Evolutionary conservation across 2,113 vertebrate genomes (phyloP), one percentile per base, ranked within the genome.

Genomic region (Otolemur garnettii): DNA sequence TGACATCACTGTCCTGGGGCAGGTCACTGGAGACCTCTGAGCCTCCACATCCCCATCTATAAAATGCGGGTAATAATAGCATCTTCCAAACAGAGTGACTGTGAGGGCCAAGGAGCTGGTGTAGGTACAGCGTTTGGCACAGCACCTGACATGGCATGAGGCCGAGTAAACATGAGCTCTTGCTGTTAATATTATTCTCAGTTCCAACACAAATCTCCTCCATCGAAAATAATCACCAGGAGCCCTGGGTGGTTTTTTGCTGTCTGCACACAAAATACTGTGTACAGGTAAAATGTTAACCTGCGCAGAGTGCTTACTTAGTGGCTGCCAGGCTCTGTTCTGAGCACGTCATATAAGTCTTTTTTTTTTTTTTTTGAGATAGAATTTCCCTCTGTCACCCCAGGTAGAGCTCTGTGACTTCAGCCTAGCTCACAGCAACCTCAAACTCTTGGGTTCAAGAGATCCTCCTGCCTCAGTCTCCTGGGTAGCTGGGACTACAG

Each of bases 241-340:
- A 89, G 53, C 55, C 5, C 33, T 13, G 10, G 35, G 64, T 2
- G 0, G 19, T 9, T 28, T 71, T 66, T 35, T 60, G 90, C 75
- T 50, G 74, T 57, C 18, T 17, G 19, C 26, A 33, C 71, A 68
- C 60, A 64, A 38, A 90, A 38, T 2, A 38, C 35, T 57, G 3
- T 0, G 3, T 1, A 0, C 14, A 1, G 50, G 21, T 45, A 18
- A 9, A 42, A 18, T 0, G 66, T 12, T 24, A 17, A 26, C 69
- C 50, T n/a, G 33, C 0, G 5, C 15, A 14, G 45, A 18, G 57
- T 0, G 1, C 69, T 68, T 10, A 4, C 62, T 35, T 33, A 6
- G 15, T 11, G 19, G n/a, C 21, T 2, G 14, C 33, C 22, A 22
- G 15, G 24, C 9, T 2, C 82, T n/a, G 55, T 4, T 19, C 92